These are phyloP conservation scores for Phoxinus phoxinus DNA, from an alignment of 2,113 vertebrate species.

Conservation along the genomic window DNA sequence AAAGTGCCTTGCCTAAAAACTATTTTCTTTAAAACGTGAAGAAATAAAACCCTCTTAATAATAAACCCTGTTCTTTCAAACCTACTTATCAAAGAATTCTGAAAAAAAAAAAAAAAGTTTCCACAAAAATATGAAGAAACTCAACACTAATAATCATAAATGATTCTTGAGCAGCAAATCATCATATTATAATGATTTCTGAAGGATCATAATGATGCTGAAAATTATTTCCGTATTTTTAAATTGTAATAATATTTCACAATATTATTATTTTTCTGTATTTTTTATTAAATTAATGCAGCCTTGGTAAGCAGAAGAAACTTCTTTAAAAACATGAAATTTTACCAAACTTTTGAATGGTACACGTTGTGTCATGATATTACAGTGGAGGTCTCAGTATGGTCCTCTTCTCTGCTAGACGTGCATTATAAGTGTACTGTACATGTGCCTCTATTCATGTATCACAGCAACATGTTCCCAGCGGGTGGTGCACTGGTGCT, in stretches of 20 bases:
- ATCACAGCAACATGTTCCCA: not conserved
- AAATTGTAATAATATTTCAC: not conserved
- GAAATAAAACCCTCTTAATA: accelerated
- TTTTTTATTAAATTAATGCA: not conserved
- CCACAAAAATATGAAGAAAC: no score
- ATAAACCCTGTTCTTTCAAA: no score
- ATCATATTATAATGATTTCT: no score
- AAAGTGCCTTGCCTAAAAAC: no score
- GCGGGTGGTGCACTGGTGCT: not conserved
- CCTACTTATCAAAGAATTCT: no score
- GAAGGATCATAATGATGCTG: no score
- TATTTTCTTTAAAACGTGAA: no score
- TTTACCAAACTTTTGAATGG: not conserved
- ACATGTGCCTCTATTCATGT: not conserved
- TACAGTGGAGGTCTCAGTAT: not conserved
- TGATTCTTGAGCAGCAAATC: no score
- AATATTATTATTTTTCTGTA: not conserved
- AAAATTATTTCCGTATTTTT: no score
- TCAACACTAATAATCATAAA: no score
- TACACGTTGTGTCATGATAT: not conserved
- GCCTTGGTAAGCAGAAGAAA: no score
- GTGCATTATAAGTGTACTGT: not conserved
- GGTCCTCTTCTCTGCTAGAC: not conserved
- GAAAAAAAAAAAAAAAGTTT: no score
- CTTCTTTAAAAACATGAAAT: not conserved